Base-by-base conservation (phyloP, 2,888 invertebrate genomes). In the Megastigmus dorsalis region DNA sequence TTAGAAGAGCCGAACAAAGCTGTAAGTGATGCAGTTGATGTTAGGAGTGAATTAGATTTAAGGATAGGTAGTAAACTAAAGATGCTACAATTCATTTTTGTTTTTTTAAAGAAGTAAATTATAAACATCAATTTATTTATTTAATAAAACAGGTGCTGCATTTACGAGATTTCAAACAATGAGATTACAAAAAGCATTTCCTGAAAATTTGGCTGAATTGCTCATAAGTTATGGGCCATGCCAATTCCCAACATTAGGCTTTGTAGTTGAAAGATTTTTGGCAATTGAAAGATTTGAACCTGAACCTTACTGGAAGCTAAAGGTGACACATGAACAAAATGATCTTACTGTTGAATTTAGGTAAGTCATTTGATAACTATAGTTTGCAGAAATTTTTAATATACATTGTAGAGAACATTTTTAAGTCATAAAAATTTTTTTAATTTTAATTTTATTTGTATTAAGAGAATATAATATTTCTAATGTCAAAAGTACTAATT, bases 241-340 rank as follows among this genome's bases (percentile, higher is more conserved):
- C 85, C 99, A 99, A 89, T 99, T 99, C 88, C 99, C 99, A 4
- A 99, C 99, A 0, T 90, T 99, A n/a, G 99, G 99, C 1, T 99
- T 99, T 91, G 98, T 99, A n/a, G 99, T 98, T 0, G 98, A 99
- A 88, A 91, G 99, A 63, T 99, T 95, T 86, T 93, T 97, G 84
- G 96, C 97, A 26, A 94, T 97, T 55, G 94, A 97, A 86, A 93
- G 92, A 77, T 99, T 99, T 89, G 92, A 97, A 7, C 90, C 96
- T 0, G 98, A 99, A 89, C 91, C 93, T 3, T 99, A 99, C 89
- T 99, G 99, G 99, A 98, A 96, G 88, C 92, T 99, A 55, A 94
- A 92, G 92, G 97, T 97, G 67, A 91, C 90, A 59, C 96, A 97
- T 84, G 92, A 91, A 48, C 90, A 93, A 70, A 93, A 95, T 75